Base-by-base conservation (phyloP, 1,140 invertebrate species). In the Diploscapter pachys region DNA sequence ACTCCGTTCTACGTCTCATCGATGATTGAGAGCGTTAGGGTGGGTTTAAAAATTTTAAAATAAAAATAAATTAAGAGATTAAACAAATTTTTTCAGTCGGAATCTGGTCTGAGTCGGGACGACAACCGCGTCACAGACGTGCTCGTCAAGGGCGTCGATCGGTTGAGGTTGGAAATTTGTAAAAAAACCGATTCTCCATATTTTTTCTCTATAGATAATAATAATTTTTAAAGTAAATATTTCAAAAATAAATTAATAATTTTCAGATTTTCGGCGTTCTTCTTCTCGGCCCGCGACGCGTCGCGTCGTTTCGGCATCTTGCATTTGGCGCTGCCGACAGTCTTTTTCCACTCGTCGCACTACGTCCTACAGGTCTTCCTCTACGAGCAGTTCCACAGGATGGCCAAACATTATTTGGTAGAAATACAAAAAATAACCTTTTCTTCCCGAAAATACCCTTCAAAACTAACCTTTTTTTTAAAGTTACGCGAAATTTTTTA, bases 1-100 rank as follows among this genome's bases (percentile, higher is more conserved):
- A 79, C 77, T 5, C 78, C 78, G n/a, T 79, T 79, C 69, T 70
- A 74, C 54, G 71, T 79, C 61, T 75, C 76, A 3, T 72, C 76
- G 2, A 78, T 79, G 13, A 75, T 78, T 67, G 78, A 79, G 67
- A 79, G 71, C 4, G 77, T 79, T 55, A 48, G 78, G 48, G 78
- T 79, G 11, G 64, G 76, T 71, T 31, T 31, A 31, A 31, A 31
- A 77, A 50, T 63, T 51, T 6, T 11, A 72, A 49, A 48, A 62
- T 52, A 72, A 72, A 53, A 62, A 3, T 51, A 3, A 8, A 5
- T 48, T 48, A 75, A 13, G 55, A 57, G 70, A 50, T 63, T n/a
- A 31, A 62, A 70, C 5, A 48, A 54, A n/a, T 56, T 11, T 73
- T 71, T 76, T n/a, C 56, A 78, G 77, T 78, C 76, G 52, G 78